Evolutionary conservation across 2,113 vertebrate species (phyloP).

Genomic region (Guaruba guarouba): DNA sequence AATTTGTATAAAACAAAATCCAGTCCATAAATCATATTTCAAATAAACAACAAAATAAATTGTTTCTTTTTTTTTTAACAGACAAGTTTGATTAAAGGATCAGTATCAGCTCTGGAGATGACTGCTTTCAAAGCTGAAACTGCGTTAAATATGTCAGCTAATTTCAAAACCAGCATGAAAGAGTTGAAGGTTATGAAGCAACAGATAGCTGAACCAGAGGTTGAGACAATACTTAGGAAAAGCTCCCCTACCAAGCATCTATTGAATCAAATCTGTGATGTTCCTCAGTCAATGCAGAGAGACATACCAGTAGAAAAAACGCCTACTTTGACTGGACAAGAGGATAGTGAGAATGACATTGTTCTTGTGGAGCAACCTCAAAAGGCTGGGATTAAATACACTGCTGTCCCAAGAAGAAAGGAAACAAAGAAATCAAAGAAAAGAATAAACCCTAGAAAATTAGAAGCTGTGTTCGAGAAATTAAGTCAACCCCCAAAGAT

Average conservation of each 20-base stretch:
- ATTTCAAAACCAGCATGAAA: slow-evolving; percentile 67
- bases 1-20: neutral
- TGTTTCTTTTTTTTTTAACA: slow-evolving; percentile 11
- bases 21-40: slow-evolving; percentile 4
- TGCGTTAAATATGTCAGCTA: slow-evolving; percentile 14
- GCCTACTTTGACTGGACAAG: neutral
- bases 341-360: neutral
- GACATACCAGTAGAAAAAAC: neutral
- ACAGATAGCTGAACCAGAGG: neutral
- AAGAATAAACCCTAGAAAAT: slow-evolving; percentile 12
- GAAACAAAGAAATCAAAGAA: slow-evolving; percentile 35
- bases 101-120: slow-evolving; percentile 53
- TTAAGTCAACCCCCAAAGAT: slow-evolving; percentile 47
- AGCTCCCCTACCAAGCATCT: neutral
- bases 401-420: slow-evolving; percentile 40
- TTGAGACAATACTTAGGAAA: neutral
- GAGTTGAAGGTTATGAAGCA: slow-evolving; percentile 61
- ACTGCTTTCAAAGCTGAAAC: slow-evolving; percentile 40
- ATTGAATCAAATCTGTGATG: neutral
- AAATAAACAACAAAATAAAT: slow-evolving; percentile 5
- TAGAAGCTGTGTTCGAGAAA: slow-evolving; percentile 36
- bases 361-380: slow-evolving; percentile 13
- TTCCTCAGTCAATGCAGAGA: neutral
- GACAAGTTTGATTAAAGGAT: slow-evolving; percentile 16
- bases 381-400: slow-evolving; percentile 34